Evolutionary conservation across 2,113 vertebrate species (phyloP).

Genomic region (Campylorhamphus procurvoides): DNA sequence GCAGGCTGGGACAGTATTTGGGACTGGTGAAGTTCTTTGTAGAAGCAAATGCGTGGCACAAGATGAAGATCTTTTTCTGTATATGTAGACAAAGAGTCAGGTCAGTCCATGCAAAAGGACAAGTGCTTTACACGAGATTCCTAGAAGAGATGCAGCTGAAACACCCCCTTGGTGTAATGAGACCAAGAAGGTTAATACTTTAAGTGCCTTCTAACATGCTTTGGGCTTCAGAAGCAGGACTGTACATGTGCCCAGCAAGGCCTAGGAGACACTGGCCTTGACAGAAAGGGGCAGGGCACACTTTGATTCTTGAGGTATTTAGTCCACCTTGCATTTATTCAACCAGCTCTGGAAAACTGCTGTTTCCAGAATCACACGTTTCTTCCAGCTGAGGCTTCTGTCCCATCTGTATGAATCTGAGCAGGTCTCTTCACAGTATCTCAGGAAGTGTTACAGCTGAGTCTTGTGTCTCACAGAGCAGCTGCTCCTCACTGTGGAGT

Average conservation of each 20-base stretch:
- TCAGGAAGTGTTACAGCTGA: conserved; percentile 16
- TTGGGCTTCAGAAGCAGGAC: neutral
- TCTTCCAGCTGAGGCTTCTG: neutral
- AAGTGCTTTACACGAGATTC: neutral
- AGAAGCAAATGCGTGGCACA: neutral
- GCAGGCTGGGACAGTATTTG: neutral
- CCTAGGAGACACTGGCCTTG: neutral
- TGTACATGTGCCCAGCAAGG: neutral
- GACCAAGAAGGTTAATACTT: neutral
- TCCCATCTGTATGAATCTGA: neutral
- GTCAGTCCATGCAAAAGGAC: neutral
- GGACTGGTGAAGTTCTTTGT: neutral
- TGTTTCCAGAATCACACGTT: neutral
- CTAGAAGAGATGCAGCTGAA: neutral
- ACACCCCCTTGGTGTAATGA: neutral
- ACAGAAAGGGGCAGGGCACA: neutral
- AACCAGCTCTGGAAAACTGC: neutral
- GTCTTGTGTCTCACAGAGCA: neutral
- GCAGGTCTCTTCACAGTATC: neutral
- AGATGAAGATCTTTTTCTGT: neutral
- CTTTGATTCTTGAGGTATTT: neutral
- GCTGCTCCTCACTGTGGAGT: neutral
- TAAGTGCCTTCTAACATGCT: conserved; percentile 38
- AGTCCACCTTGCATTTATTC: neutral
- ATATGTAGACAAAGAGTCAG: neutral